Percentiles rank a stretch among this genome's conserved stretches.
Conservation (phyloP, 2,888 invertebrate species). For the Anaspis maculata region DNA sequence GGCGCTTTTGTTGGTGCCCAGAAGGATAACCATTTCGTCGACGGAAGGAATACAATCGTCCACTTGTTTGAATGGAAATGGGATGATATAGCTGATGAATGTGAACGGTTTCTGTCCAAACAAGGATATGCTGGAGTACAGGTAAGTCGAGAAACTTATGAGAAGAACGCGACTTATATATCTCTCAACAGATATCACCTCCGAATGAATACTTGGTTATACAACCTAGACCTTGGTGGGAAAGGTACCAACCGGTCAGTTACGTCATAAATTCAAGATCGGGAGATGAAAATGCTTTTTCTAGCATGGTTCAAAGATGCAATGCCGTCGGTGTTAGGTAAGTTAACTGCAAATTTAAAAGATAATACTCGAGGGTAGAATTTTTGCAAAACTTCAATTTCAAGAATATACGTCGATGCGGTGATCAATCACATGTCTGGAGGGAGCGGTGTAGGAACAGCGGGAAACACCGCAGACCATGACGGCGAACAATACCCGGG, state of each 20-base stretch:
- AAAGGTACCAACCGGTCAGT: constrained; percentile 81
- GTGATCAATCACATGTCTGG: constrained; percentile 73
- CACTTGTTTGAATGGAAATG: too few relatives aligned
- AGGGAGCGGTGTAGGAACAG: constrained; percentile 48
- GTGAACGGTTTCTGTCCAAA: too few relatives aligned
- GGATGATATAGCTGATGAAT: too few relatives aligned
- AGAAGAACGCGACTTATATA: too few relatives aligned
- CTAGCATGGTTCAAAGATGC: constrained; percentile 69
- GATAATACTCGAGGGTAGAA: too few relatives aligned
- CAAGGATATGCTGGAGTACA: too few relatives aligned
- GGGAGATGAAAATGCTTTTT: constrained; percentile 64
- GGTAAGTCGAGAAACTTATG: too few relatives aligned
- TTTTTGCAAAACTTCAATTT: too few relatives aligned
- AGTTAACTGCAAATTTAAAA: constrained; percentile 3
- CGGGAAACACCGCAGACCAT: constrained; percentile 49
- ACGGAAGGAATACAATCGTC: too few relatives aligned
- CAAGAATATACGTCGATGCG: constrained; percentile 62
- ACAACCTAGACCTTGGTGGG: constrained; percentile 69
- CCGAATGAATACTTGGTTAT: constrained; percentile 63
- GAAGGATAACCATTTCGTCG: too few relatives aligned
- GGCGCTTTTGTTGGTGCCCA: too few relatives aligned
- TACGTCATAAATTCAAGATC: constrained; percentile 69
- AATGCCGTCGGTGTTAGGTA: constrained; percentile 68
- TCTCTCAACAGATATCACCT: constrained; percentile 56
- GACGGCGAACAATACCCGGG: constrained; percentile 40